These are phyloP conservation scores for Oophaga sylvatica DNA, from an alignment of 2,797 vertebrate species.

Conservation along the genomic window DNA sequence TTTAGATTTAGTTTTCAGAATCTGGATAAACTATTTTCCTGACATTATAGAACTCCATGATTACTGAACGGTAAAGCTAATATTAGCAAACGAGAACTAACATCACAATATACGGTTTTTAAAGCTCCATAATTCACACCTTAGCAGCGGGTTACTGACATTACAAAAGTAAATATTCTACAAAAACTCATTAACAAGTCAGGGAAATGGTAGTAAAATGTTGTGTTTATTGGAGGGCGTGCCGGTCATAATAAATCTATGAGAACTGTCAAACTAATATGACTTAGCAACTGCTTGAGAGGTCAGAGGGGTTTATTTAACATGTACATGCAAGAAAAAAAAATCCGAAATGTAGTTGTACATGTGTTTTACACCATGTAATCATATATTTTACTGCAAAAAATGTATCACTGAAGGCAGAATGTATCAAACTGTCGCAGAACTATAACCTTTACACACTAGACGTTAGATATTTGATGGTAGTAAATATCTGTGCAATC, in stretches of 20 bases:
- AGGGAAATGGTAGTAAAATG: slow-evolving; percentile 26
- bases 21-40: background rate
- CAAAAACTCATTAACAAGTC: slow-evolving; percentile 14
- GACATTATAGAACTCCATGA: background rate
- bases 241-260: slow-evolving; percentile 11
- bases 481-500: too few relatives aligned
- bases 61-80: background rate
- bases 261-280: slow-evolving; percentile 19
- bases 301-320: background rate
- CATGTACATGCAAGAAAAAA: background rate
- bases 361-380: background rate
- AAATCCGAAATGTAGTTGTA: background rate
- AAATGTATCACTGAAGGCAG: background rate
- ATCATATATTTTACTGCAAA: too few relatives aligned
- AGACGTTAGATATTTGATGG: background rate
- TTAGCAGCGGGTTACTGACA: background rate
- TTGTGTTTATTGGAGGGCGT: slow-evolving; percentile 17
- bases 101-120: background rate
- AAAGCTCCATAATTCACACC: slow-evolving; percentile 5
- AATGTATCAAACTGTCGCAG: too few relatives aligned
- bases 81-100: background rate
- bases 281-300: background rate
- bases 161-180: slow-evolving; percentile 14
- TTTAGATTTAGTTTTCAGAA: background rate
- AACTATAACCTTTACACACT: background rate